Evolutionary conservation across 1,140 invertebrate genomes (phyloP), one percentile per base, ranked within the genome.

Genomic region (Myzus persicae): DNA sequence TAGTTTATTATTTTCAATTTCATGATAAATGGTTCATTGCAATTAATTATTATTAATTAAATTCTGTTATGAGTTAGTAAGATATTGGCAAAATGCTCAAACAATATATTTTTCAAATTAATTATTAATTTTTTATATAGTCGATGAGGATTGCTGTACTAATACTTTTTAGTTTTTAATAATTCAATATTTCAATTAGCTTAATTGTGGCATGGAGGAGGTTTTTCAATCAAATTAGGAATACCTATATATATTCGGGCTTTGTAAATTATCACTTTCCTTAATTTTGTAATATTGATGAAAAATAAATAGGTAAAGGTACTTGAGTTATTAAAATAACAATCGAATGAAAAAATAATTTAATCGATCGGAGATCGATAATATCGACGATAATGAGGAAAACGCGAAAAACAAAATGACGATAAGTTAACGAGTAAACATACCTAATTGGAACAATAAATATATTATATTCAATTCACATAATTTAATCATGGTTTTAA

Each of bases 81-180:
- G 2, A n/a, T 76, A 0, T 76, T n/a, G 36, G 31, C 59, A 31
- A 76, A 20, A 18, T 18, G 14, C 36, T 31, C 31, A 76, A 76
- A 14, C 59, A 76, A 76, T 20, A 76, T 36, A 76, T 76, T 76
- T 76, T n/a, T 76, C n/a, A n/a, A 5, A 76, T 76, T n/a, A 76
- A n/a, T 36, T 36, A 36, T 76, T n/a, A n/a, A n/a, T n/a, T 76
- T 76, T 11, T 76, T 76, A 18, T 76, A n/a, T 76, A 76, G n/a
- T n/a, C 31, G 4, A n/a, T n/a, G 1, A n/a, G n/a, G 14, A 31
- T 67, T 67, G 31, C 3, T 18, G n/a, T 14, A 36, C 59, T 76
- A 76, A n/a, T n/a, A 76, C 14, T 76, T 76, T n/a, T 76, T 76
- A 76, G 31, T 76, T 76, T 76, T 76, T 76, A 76, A 76, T 76